phyloP scores from a whole-genome alignment of 2,113 vertebrate species.

The Chionodraco myersi region DNA sequence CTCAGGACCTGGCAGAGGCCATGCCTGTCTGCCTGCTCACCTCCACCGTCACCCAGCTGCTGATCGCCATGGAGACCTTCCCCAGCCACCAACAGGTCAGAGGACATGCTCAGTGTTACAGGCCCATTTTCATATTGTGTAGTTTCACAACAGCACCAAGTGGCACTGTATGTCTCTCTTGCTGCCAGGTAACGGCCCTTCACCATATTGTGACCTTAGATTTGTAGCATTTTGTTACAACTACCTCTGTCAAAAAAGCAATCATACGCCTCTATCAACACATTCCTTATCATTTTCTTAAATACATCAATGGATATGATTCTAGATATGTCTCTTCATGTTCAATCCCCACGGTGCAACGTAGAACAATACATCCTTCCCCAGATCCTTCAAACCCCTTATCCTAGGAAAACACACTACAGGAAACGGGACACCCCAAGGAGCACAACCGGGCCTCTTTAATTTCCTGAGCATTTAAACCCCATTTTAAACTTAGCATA shows the following conservation, averaged over 20 bases:
- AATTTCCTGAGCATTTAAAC: too few species aligned
- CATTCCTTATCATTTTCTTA: too few species aligned
- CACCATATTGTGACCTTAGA: neutral
- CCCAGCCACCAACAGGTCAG: constrained; percentile 88
- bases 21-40: constrained; percentile 90
- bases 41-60: constrained; percentile 88
- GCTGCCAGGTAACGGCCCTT: neutral
- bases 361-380: too few species aligned
- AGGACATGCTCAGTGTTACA: neutral
- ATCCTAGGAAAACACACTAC: too few species aligned
- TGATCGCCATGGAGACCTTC: constrained; percentile 93
- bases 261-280: too few species aligned
- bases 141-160: constrained; percentile 4
- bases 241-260: too few species aligned
- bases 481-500: neutral
- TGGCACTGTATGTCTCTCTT: neutral
- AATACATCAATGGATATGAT: too few species aligned
- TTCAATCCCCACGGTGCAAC: too few species aligned
- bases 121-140: neutral
- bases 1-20: constrained; percentile 87
- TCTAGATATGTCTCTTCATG: too few species aligned
- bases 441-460: too few species aligned
- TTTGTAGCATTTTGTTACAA: neutral
- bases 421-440: too few species aligned
- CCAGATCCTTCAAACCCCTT: too few species aligned